Conservation (phyloP, 2,113 vertebrate species). For the Typhlomys cinereus region DNA sequence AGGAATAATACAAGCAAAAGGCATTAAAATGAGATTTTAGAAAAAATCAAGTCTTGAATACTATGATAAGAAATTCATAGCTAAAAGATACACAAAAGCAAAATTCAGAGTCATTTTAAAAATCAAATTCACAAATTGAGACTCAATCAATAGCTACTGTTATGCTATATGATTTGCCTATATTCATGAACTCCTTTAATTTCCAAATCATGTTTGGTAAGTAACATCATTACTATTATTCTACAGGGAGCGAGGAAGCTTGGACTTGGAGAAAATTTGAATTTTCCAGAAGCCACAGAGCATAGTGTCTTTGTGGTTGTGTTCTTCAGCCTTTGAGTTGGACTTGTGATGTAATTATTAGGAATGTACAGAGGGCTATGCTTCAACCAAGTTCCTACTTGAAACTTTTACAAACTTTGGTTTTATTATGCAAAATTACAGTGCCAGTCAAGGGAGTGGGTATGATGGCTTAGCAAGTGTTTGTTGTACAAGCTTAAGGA, state of each 20-base stretch:
- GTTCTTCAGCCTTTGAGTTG: not conserved
- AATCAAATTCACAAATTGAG: not conserved
- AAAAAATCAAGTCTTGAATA: not conserved
- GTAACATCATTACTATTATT: not conserved
- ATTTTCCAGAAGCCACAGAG: not conserved
- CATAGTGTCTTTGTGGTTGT: not conserved
- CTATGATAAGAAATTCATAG: not conserved
- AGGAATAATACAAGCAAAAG: not conserved
- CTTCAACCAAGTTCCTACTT: not conserved
- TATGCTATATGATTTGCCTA: not conserved
- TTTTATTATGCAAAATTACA: conserved; percentile 1
- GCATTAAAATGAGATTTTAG: not conserved
- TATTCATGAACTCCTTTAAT: not conserved
- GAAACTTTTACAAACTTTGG: not conserved
- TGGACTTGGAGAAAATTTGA: not conserved
- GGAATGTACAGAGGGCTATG: not conserved
- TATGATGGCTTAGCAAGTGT: not conserved
- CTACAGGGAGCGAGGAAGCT: not conserved
- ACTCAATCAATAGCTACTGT: not conserved
- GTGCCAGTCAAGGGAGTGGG: not conserved
- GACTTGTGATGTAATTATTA: not conserved
- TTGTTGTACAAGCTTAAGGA: not conserved
- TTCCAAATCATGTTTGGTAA: not conserved
- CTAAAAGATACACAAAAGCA: not conserved
- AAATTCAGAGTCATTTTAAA: not conserved